Base-by-base conservation (phyloP, 2,797 vertebrate genomes). In the Tragelaphus eurycerus region DNA sequence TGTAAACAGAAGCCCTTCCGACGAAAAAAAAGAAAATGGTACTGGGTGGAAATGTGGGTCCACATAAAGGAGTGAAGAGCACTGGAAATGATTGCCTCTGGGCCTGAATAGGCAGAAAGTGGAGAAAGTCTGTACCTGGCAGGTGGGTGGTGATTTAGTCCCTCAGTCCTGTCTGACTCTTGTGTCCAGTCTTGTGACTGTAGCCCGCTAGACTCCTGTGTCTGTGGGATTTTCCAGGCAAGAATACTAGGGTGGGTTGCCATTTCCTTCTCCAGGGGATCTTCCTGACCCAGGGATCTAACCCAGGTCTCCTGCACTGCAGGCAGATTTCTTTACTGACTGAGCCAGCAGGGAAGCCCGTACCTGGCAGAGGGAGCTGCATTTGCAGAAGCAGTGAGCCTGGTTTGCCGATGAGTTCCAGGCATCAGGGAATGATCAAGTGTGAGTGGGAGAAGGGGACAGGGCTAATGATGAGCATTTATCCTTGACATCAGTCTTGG, bases 401-500 rank as follows among this genome's bases (percentile, higher is more conserved):
- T 88, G n/a, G 67, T 59, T 78, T 93, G 23, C 55, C 4, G 21
- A 31, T 31, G 62, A 64, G 78, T 29, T 71, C 31, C 21, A 59
- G 50, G 76, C 23, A 46, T 52, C 50, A 82, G 27, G 38, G n/a
- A 67, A 67, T n/a, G 25, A 43, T 57, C 64, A 5, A 4, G 4
- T 27, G 27, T 27, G 50, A 83, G 15, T 50, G 21, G 31, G 19
- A 43, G 7, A 3, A 16, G 27, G 27, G 91, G n/a, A 19, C 38
- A 8, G 57, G 23, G 23, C 96, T 90, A 34, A 17, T 21, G 34
- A 50, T 97, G 29, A 55, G 90, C 50, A 12, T 86, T 29, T 7
- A 62, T 96, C 87, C 83, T 48, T 89, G 89, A 60, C 48, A 3
- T 43, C 52, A 96, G n/a, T 76, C 81, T 62, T 97, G 71, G 97